Evolutionary conservation across 1,140 invertebrate species (phyloP), one percentile per base, ranked within the genome.

Genomic region (Piezodorus guildinii): DNA sequence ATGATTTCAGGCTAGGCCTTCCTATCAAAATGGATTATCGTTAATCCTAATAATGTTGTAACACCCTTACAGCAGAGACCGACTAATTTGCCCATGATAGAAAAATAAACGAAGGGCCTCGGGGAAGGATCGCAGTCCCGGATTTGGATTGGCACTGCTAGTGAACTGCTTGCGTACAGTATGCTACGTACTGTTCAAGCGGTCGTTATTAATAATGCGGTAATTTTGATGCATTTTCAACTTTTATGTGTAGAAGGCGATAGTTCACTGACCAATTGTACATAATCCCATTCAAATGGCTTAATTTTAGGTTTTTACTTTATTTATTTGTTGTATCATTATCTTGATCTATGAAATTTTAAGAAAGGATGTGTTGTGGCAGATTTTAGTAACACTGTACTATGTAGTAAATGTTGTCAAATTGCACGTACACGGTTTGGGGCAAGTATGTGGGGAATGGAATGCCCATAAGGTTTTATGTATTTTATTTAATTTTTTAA

Each of bases 161-260:
- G 23, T 39, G 52, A 43, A 64, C 52, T 52, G 39, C 34, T 64
- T 56, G 30, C 23, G 34, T 59, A 59, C 63, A 64, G 63, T 64
- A 64, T 64, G 63, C 63, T 44, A 39, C 63, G 63, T 64, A 64
- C 63, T 64, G 63, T 64, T 39, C 63, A 60, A 58, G 63, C 63
- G 30, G 63, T 64, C 46, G 25, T 51, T 51, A 59, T 52, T 64
- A 56, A 64, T 64, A 51, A 64, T 64, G 63, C 63, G 63, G 63
- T 64, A 64, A 64, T 58, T 64, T 63, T 52, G 30, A 43, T 60
- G 25, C 12, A 58, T 64, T 64, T 64, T 52, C 52, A 64, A 64
- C 15, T 58, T 58, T 59, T 58, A 17, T 64, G 44, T 64, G 63
- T 64, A 64, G 63, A 64, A 39, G 54, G 52, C 30, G 34, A 25